Conservation (phyloP, 2,797 vertebrate genomes). For the Loriculus beryllinus region DNA sequence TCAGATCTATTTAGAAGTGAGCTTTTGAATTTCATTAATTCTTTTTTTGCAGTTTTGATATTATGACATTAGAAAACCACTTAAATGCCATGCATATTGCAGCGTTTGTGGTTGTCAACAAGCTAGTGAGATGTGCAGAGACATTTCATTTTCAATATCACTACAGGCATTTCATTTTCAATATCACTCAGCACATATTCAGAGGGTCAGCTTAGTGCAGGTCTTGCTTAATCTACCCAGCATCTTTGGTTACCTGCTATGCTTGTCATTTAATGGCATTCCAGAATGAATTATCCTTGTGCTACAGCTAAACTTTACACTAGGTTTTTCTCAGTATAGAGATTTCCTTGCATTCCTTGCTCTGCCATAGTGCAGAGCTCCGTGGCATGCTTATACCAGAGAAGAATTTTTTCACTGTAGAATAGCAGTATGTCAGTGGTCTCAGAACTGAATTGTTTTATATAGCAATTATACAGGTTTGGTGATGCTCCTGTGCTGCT, state of each 20-base stretch:
- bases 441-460: background rate
- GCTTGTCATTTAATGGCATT: background rate
- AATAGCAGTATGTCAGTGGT: background rate
- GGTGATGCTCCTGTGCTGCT: background rate
- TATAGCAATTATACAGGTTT: background rate
- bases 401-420: background rate
- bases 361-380: background rate
- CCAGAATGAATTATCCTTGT: background rate
- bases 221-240: background rate
- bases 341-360: background rate
- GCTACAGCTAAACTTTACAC: background rate
- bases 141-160: background rate
- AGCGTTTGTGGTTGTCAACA: background rate
- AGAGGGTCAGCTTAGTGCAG: background rate
- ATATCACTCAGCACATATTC: background rate
- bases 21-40: background rate
- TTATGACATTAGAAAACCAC: background rate
- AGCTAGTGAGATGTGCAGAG: background rate
- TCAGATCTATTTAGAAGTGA: background rate
- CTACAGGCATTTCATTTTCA: background rate
- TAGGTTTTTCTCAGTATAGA: background rate
- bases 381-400: background rate
- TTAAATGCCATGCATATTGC: background rate
- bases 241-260: background rate
- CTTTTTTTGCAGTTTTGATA: background rate